Percentiles rank a stretch among this genome's conserved stretches.
These are phyloP conservation scores for Leptinotarsa undecemlineata DNA, from an alignment of 1,140 invertebrate species.

Conservation along the genomic window DNA sequence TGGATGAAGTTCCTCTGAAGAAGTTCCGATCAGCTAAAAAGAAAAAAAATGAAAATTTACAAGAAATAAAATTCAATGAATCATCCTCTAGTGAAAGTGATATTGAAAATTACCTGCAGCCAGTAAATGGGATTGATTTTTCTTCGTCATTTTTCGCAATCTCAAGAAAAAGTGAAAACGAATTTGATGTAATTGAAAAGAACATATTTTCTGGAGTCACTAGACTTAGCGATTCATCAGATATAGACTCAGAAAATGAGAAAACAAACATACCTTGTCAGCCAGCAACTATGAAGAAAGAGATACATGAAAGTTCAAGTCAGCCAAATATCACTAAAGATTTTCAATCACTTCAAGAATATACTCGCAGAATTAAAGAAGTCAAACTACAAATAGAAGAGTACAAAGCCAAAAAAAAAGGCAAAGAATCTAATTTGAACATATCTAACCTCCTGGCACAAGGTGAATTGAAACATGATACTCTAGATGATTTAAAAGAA, in stretches of 20 bases:
- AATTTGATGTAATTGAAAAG: conserved; percentile 51
- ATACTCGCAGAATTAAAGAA: conserved; percentile 59
- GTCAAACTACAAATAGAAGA: conserved; percentile 59
- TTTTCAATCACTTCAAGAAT: conserved; percentile 58
- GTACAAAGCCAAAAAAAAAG: conserved; percentile 52
- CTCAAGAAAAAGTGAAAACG: conserved; percentile 33
- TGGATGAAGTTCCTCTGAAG: conserved; percentile 22
- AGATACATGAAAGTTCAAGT: too few species aligned
- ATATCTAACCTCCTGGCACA: conserved; percentile 59
- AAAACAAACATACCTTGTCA: conserved; percentile 13
- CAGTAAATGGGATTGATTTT: conserved; percentile 55
- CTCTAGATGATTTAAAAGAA: conserved; percentile 14
- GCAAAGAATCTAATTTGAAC: conserved; percentile 52
- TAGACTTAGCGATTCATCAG: conserved; percentile 37
- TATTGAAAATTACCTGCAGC: conserved; percentile 56
- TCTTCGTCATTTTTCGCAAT: conserved; percentile 53
- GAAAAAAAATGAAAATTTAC: conserved; percentile 11
- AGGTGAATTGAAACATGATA: conserved; percentile 57
- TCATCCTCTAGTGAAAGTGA: conserved; percentile 56
- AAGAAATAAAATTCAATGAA: neutral
- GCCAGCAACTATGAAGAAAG: neutral
- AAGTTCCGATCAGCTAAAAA: conserved; percentile 11
- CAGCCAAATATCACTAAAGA: neutral
- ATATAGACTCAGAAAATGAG: conserved; percentile 45
- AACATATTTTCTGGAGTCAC: conserved; percentile 42